Base-by-base conservation (phyloP, 2,113 vertebrate species). In the Pluvialis apricaria region DNA sequence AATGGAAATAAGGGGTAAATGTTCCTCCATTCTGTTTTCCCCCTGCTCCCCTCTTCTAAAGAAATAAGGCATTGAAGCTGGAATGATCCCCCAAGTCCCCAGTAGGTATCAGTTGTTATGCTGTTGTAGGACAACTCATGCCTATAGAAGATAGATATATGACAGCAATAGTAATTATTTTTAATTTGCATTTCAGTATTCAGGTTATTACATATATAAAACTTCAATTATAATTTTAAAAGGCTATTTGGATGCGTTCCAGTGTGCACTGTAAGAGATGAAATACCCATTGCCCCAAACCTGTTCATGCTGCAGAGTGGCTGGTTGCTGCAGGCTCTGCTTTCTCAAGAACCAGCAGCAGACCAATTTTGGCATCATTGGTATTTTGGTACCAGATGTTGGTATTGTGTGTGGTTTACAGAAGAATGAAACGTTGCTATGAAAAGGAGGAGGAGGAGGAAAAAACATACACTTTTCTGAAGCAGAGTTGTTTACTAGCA, bases 221-320 rank as follows among this genome's bases (percentile, higher is more conserved):
- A 92, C 81, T 94, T 88, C 57, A 96, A 61, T 96, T 96, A 69
- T 14, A 25, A 82, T 93, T 96, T 91, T n/a, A 61, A 89, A 90
- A 87, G 84, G 70, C 70, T 72, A 11, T 82, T 92, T 92, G 94
- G 84, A 88, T 77, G 73, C 8, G 66, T 72, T 91, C 95, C 95
- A 92, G 54, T 0, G 2, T 1, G 17, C 40, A 11, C 38, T 31
- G 29, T 4, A 55, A 34, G 57, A 55, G 31, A 55, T 52, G 81
- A 90, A 84, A 31, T 42, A 89, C 28, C 58, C 31, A 12, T 31
- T 54, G 36, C 65, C 86, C 78, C 31, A 71, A 68, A 61, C n/a
- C 57, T 40, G 13, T 11, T 49, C 42, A 22, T 13, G n/a, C 26
- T 65, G 21, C 20, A 16, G 36, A 29, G 62, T 22, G 51, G 68